Conservation (phyloP, 2,797 vertebrate species). For the Gymnoscopelus microlampas region DNA sequence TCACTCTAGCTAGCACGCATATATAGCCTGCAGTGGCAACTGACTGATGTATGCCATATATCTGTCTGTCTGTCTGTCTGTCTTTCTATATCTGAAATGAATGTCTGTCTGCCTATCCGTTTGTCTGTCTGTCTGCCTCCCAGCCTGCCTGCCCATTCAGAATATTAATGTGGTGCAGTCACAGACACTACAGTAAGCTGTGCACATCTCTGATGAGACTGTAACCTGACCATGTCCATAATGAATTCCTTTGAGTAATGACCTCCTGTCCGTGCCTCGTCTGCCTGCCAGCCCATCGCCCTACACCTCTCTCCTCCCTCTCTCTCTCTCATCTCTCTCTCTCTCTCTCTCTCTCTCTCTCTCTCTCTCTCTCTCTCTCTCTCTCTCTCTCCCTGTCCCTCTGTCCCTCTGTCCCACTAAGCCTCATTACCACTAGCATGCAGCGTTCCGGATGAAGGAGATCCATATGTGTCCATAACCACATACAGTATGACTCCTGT, state of each 20-base stretch:
- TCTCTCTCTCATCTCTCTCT: background rate
- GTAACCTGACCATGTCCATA: conserved; percentile 5
- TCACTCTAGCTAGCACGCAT: background rate
- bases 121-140: background rate
- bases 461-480: too few relatives aligned
- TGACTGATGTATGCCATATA: background rate
- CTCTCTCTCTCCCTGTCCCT: too few relatives aligned
- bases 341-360: background rate
- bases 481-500: too few relatives aligned
- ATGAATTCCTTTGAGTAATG: background rate
- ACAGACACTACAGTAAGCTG: background rate
- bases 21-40: background rate
- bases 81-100: too few relatives aligned
- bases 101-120: background rate
- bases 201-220: background rate
- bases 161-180: too few relatives aligned
- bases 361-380: background rate
- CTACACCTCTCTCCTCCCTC: background rate
- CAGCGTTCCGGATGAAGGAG: too few relatives aligned
- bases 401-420: too few relatives aligned
- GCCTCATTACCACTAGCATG: too few relatives aligned
- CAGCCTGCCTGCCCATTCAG: background rate
- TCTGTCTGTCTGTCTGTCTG: too few relatives aligned
- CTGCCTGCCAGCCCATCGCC: background rate
- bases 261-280: background rate